Base-by-base conservation (phyloP, 2,888 invertebrate species). In the Apodemia mormo region DNA sequence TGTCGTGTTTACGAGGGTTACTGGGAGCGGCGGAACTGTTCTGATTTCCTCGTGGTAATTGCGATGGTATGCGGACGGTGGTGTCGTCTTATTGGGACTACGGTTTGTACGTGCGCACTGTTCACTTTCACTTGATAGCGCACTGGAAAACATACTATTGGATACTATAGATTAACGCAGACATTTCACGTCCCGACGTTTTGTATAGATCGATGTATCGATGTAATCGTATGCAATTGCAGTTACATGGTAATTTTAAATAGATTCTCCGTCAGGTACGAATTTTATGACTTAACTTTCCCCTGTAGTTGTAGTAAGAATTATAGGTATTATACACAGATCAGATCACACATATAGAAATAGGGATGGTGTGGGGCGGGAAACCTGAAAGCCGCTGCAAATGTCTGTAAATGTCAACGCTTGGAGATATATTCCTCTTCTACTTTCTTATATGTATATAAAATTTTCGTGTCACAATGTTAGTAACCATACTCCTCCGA, bases 11-110 rank as follows among this genome's bases (percentile, higher is more conserved):
- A 67, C 70, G 68, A 70, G 74, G 76, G 76, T 76, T 73, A 74
- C 71, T 74, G 75, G 76, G 76, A 76, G 75, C 74, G 75, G 74
- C 76, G 87, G 87, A 88, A 89, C 85, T 80, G 85, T 86, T 85
- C 85, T 86, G 89, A 91, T 90, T 92, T 92, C 92, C 92, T 92
- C 80, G 91, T 89, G 89, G 88, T 91, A 92, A 92, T 92, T 91
- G 90, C 83, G 82, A 87, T 86, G 90, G 90, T 91, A 92, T 91
- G 92, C 90, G 92, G 92, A 92, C 89, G 86, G 83, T 84, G 84
- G 85, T 87, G 89, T 89, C 90, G 89, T 92, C 90, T 91, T 91
- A 90, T 90, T 92, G 92, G 91, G 90, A 89, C 89, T 88, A 83
- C 84, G 83, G 81, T 37, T 80, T 82, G 90, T 90, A 89, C 91